Percentiles rank a stretch among this genome's conserved stretches.
Conservation (phyloP, 2,113 vertebrate species). For the Calidris pygmaea region DNA sequence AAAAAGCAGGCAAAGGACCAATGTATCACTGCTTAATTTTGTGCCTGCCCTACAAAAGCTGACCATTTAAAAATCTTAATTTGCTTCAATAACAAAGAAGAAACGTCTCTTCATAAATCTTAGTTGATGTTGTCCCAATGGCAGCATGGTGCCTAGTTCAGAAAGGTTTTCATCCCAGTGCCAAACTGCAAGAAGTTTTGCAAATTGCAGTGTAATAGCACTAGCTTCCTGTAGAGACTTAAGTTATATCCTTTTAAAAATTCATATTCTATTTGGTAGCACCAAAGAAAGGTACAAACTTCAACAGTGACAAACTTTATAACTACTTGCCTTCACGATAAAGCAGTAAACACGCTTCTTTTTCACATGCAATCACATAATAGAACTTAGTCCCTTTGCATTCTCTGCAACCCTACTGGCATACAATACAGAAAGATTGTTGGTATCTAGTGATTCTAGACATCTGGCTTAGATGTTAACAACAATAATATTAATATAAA, state of each 20-base stretch:
- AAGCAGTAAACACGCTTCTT: neutral
- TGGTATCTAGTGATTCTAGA: neutral
- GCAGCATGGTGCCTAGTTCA: neutral
- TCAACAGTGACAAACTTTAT: neutral
- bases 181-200: neutral
- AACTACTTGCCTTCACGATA: neutral
- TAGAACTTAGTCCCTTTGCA: neutral
- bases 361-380: neutral
- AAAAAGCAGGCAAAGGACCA: neutral
- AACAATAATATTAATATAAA: neutral
- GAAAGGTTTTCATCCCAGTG: neutral
- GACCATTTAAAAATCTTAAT: neutral
- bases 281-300: neutral
- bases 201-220: neutral
- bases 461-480: neutral
- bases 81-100: neutral
- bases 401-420: neutral
- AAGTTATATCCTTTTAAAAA: neutral
- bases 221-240: neutral
- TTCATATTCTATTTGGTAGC: neutral
- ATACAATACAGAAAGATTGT: neutral
- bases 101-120: neutral
- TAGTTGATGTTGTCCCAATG: accelerated
- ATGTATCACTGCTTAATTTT: neutral
- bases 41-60: neutral